These are phyloP conservation scores for Enteromius viviparus DNA, from an alignment of 2,797 vertebrate genomes.

Conservation along the genomic window DNA sequence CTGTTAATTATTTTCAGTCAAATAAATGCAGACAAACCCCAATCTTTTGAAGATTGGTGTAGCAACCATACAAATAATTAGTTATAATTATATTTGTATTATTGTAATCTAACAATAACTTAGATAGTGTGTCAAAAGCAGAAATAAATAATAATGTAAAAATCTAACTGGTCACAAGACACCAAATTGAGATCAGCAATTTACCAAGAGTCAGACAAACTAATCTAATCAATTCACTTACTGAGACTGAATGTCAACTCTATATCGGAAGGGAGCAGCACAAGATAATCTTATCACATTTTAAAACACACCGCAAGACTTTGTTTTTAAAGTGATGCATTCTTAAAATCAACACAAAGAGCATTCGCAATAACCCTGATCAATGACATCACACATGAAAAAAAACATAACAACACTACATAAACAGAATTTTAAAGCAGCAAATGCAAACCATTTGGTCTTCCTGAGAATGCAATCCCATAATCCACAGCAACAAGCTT, in stretches of 20 bases:
- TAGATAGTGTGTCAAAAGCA: not conserved
- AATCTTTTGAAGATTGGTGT: not conserved
- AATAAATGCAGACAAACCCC: not conserved
- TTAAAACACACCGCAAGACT: conserved; percentile 7
- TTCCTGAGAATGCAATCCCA: not conserved
- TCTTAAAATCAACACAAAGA: not conserved
- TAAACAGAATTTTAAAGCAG: not conserved
- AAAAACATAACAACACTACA: not conserved
- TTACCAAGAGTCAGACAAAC: conserved; percentile 7
- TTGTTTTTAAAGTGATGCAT: not conserved
- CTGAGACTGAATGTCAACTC: not conserved
- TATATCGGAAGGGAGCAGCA: not conserved
- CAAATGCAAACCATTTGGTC: not conserved
- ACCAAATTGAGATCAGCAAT: not conserved
- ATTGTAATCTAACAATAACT: not conserved
- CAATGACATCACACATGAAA: conserved; percentile 11
- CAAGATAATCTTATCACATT: conserved; percentile 30
- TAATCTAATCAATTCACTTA: conserved; percentile 18
- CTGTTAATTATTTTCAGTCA: not conserved
- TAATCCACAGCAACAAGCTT: not conserved
- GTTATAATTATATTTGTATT: not conserved
- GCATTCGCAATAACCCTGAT: conserved; percentile 1
- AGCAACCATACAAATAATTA: not conserved
- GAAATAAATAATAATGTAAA: not conserved
- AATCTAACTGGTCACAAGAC: not conserved